Evolutionary conservation across 2,888 invertebrate species (phyloP).

Genomic region (Chalcosyrphus nemorum): DNA sequence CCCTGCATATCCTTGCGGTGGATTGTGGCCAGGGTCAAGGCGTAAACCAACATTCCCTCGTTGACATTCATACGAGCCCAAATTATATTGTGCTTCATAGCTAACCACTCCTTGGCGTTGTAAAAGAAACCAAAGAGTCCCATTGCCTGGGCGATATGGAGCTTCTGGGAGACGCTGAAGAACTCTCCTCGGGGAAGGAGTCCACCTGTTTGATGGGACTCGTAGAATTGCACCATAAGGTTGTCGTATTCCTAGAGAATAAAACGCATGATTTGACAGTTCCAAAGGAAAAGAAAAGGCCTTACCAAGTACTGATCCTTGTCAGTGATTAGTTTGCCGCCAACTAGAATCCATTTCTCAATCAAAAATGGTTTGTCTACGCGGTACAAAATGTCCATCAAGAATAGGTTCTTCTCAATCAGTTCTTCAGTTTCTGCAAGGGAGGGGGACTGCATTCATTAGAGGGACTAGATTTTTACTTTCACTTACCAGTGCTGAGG

Average conservation of each 20-base stretch:
- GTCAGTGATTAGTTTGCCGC: conserved; percentile 73
- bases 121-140: conserved; percentile 86
- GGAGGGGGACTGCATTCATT: background rate
- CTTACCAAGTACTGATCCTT: conserved; percentile 76
- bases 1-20: conserved; percentile 86
- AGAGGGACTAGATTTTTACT: background rate
- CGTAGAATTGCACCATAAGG: conserved; percentile 78
- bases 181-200: conserved; percentile 84
- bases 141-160: conserved; percentile 84
- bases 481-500: conserved; percentile 30
- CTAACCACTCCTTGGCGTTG: conserved; percentile 87
- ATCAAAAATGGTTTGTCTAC: conserved; percentile 75
- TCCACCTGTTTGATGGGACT: conserved; percentile 79
- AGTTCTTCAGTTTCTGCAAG: conserved; percentile 76
- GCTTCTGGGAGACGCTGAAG: conserved; percentile 81
- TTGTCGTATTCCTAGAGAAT: conserved; percentile 75
- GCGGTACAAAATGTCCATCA: conserved; percentile 77
- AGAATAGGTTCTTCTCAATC: too few relatives aligned
- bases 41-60: conserved; percentile 87
- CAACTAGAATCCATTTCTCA: conserved; percentile 77
- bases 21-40: conserved; percentile 85
- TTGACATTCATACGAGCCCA: conserved; percentile 87
- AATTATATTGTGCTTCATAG: conserved; percentile 87
- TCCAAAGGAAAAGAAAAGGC: background rate
- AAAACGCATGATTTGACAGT: conserved; percentile 70